These are phyloP conservation scores for Anastatus disparis DNA, from an alignment of 1,140 invertebrate genomes.

Conservation along the genomic window DNA sequence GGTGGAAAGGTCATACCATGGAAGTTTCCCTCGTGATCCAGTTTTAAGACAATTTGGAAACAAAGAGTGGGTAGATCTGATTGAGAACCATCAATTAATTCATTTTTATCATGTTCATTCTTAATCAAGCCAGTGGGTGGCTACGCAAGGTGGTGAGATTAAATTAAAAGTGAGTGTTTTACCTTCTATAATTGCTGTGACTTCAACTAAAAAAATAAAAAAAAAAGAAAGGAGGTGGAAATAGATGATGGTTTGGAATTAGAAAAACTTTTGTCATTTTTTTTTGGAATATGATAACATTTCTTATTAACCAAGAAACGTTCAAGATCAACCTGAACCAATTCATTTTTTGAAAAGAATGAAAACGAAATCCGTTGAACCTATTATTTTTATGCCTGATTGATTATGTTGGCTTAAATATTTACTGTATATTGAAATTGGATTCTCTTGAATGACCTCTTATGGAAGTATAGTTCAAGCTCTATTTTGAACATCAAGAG, in stretches of 20 bases:
- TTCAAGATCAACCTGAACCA: conserved; percentile 2
- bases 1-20: conserved; percentile 64
- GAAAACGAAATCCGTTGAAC: too few relatives aligned
- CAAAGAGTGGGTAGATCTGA: conserved; percentile 59
- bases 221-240: conserved; percentile 49
- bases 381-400: too few relatives aligned
- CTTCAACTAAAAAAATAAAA: conserved; percentile 57
- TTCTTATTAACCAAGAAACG: conserved; percentile 27
- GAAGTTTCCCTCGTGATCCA: conserved; percentile 62
- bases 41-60: conserved; percentile 59
- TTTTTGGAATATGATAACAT: conserved; percentile 23
- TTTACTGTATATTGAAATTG: too few relatives aligned
- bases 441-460: too few relatives aligned
- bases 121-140: conserved; percentile 56
- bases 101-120: conserved; percentile 60
- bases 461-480: too few relatives aligned
- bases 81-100: conserved; percentile 63
- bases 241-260: conserved; percentile 38
- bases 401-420: too few relatives aligned
- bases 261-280: conserved; percentile 39
- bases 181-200: conserved; percentile 58
- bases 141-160: conserved; percentile 53
- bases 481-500: too few relatives aligned
- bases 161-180: conserved; percentile 59
- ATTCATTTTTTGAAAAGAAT: too few relatives aligned